phyloP scores from a whole-genome alignment of 2,888 invertebrate genomes.

The Eudasyphora cyanicolor region DNA sequence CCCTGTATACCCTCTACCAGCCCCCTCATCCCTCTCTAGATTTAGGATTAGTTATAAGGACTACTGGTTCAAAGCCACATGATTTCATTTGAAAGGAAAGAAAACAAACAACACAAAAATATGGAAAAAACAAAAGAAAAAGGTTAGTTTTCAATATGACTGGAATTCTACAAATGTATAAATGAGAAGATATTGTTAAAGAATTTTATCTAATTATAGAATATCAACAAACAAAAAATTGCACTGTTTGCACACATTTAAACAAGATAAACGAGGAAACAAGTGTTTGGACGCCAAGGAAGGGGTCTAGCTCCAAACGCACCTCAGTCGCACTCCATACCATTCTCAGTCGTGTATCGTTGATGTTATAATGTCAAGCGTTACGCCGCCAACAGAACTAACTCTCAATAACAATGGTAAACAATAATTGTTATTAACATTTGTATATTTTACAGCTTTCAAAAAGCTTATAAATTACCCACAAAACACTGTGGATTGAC shows the following conservation, averaged over 20 bases:
- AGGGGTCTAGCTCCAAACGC: not conserved
- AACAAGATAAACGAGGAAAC: not conserved
- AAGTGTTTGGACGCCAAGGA: not conserved
- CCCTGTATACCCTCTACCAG: constrained; percentile 22
- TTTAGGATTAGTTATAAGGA: constrained; percentile 63
- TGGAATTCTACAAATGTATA: not conserved
- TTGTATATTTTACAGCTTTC: constrained; percentile 65
- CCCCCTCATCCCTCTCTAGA: constrained; percentile 41
- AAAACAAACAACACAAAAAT: constrained; percentile 32
- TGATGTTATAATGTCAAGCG: not conserved
- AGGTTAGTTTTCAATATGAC: not conserved
- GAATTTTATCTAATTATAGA: constrained; percentile 13
- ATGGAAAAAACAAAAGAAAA: constrained; percentile 29
- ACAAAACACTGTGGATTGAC: not conserved
- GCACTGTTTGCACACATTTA: not conserved
- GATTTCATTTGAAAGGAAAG: constrained; percentile 39
- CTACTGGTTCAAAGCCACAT: constrained; percentile 59
- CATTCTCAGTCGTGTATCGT: not conserved
- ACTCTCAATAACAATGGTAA: constrained; percentile 67
- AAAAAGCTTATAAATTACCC: constrained; percentile 39
- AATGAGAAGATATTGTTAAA: not conserved
- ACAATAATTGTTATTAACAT: constrained; percentile 66
- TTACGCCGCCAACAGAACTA: not conserved
- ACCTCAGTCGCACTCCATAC: not conserved
- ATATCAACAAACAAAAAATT: constrained; percentile 1